These are phyloP conservation scores for Yponomeuta cagnagella DNA, from an alignment of 2,888 invertebrate genomes.

Conservation along the genomic window DNA sequence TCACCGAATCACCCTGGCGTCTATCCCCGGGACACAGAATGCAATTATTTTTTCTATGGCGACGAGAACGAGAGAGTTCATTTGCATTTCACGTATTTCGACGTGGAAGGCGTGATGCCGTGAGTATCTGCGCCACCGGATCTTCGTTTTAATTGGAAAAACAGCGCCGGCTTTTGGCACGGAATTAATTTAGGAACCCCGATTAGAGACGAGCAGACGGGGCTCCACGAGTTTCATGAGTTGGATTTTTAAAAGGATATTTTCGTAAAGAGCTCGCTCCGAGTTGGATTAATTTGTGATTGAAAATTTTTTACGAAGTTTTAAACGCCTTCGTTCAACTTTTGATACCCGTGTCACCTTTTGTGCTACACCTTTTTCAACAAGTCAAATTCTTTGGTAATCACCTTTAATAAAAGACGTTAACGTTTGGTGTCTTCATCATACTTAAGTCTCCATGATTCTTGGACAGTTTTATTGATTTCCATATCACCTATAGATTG, in stretches of 20 bases:
- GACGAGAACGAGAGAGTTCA: slow-evolving; percentile 83
- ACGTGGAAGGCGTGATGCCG: slow-evolving; percentile 96
- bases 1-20: slow-evolving; percentile 94
- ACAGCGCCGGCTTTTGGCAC: not conserved
- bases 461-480: no score
- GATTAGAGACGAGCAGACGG: not conserved
- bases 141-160: slow-evolving; percentile 1
- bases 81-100: slow-evolving; percentile 91
- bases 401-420: no score
- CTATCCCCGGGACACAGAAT: slow-evolving; percentile 92
- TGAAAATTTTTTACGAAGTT: not conserved
- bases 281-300: not conserved
- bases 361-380: not conserved
- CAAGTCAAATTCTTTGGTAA: no score
- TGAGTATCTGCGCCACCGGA: slow-evolving; percentile 75
- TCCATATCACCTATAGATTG: no score
- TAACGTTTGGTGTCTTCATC: no score
- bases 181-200: not conserved
- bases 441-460: no score
- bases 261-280: not conserved
- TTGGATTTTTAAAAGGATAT: not conserved
- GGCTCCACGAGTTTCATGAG: not conserved
- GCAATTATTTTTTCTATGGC: slow-evolving; percentile 94
- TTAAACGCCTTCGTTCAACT: not conserved
- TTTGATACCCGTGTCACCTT: not conserved